Base-by-base conservation (phyloP, 1,140 invertebrate species). In the Diorhabda carinulata region DNA sequence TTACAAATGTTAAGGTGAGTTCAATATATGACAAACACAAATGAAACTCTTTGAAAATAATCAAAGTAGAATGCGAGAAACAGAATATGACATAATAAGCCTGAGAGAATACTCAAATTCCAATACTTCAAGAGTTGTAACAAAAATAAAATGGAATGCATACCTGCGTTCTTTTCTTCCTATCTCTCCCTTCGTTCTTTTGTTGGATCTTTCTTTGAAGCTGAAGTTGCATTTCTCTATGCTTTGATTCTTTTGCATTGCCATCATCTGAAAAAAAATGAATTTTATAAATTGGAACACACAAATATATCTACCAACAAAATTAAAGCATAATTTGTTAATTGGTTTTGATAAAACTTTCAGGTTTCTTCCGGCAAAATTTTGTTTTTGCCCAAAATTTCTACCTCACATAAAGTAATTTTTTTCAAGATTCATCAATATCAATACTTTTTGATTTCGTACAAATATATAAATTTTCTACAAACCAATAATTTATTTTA, bases 81-180 rank as follows among this genome's bases (percentile, higher is more conserved):
- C 60, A 61, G 8, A 25, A 25, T 25, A 25, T 25, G 25, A 25
- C 25, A 25, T 25, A 25, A 25, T 25, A 25, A 25, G 0, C 52
- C n/a, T 56, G 52, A 2, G 52, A 1, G 52, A 56, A 56, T 56
- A 56, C 52, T 56, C 52, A 56, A 25, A 25, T 25, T 25, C 25
- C 25, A 25, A 25, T 25, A 25, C 25, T 25, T 25, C 25, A 25
- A 0, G 25, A 25, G 25, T 61, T 42, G n/a, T 61, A n/a, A 7
- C 25, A 3, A 61, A 42, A 4, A 61, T 41, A 25, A 5, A 25
- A 9, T 40, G 40, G 41, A 40, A 10, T 61, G 70, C 70, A 80
- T 74, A 89, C 87, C 82, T 89, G 87, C 65, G 89, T 77, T 81
- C 89, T 89, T 72, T 87, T 83, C 78, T 92, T 92, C 74, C 91